Base-by-base conservation (phyloP, 2,113 vertebrate species). In the Thunnus maccoyii region DNA sequence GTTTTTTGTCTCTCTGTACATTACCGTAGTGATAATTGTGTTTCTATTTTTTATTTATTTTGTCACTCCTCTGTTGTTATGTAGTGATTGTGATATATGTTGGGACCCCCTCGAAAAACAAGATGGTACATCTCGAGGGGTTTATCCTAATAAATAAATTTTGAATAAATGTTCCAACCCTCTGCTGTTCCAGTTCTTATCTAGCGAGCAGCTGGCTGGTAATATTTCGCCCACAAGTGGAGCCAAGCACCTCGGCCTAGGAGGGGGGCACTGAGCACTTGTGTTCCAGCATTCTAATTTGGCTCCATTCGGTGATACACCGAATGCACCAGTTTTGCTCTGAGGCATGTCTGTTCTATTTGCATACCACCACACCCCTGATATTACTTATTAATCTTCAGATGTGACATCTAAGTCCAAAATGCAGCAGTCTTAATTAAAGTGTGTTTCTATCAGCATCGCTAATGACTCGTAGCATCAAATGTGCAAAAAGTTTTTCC, bases 341-440 rank as follows among this genome's bases (percentile, higher is more conserved):
- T 16, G 81, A 95, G 88, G 80, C 89, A 84, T 85, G 90, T 91
- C 89, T 91, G 93, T 83, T 93, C 89, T 73, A 80, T 91, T 86
- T 85, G 92, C 89, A 93, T 73, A 48, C 56, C 77, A 71, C 79
- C 83, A 78, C 87, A 86, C 58, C 75, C 76, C 41, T 79, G 67
- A 84, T 82, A 85, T 86, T 78, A 69, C 86, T 83, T 88, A 85
- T 90, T 86, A 78, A 90, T 91, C 74, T 85, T 89, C 64, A 86
- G 67, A 82, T 72, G 78, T 74, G 88, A 81, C 80, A 78, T 76
- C 55, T n/a, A 52, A 82, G 86, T 86, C 83, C 67, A 89, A 84
- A 86, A 78, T 57, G 65, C 79, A 58, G 71, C 89, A 57, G 76
- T 85, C 88, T 81, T 88, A 83, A 89, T 90, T 85, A 83, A 89